Conservation (phyloP, 2,113 vertebrate genomes). For the Addax nasomaculatus region DNA sequence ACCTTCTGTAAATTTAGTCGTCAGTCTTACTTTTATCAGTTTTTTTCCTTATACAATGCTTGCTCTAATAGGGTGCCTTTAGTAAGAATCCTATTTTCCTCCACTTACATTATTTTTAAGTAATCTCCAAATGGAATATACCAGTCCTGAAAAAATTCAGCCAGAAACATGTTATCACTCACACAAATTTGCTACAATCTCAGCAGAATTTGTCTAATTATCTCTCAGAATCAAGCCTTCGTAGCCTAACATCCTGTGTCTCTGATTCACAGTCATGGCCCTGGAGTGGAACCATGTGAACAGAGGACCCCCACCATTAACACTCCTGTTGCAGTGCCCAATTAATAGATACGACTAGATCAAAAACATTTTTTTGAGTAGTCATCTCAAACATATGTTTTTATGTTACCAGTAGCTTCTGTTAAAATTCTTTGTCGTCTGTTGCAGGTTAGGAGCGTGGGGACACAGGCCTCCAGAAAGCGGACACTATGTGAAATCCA, state of each 20-base stretch:
- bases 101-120: neutral
- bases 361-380: neutral
- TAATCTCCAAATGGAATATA: neutral
- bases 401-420: neutral
- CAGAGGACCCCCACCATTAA: neutral
- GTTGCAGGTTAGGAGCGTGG: neutral
- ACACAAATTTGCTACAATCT: neutral
- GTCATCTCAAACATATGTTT: neutral
- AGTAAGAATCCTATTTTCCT: neutral
- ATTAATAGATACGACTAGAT: neutral
- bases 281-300: neutral
- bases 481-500: neutral
- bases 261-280: neutral
- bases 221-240: neutral
- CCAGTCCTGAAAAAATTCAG: neutral
- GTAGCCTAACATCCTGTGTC: neutral
- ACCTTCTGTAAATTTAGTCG: neutral
- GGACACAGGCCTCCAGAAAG: neutral
- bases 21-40: neutral
- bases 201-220: neutral
- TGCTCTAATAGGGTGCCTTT: neutral
- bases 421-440: neutral
- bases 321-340: neutral
- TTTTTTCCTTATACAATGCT: neutral
- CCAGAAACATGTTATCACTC: neutral